These are phyloP conservation scores for Zaprionus lachaisei DNA, from an alignment of 1,140 invertebrate genomes.

Conservation along the genomic window DNA sequence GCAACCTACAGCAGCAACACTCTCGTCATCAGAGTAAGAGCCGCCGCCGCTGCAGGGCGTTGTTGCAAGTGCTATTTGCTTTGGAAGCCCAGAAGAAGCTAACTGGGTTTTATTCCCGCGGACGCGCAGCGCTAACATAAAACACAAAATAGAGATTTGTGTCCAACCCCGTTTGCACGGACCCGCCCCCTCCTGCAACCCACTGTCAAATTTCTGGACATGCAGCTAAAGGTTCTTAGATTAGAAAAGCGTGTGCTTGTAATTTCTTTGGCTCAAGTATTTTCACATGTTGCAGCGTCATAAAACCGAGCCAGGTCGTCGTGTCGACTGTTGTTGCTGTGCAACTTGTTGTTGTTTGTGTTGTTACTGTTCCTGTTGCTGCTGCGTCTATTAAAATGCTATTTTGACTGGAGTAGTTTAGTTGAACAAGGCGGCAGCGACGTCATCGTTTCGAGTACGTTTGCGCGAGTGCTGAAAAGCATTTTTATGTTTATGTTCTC, in stretches of 20 bases:
- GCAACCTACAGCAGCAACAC: constrained; percentile 41
- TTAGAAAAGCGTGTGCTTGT: constrained; percentile 81
- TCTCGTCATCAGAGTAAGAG: constrained; percentile 33
- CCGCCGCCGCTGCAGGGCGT: constrained; percentile 37
- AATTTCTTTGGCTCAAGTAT: constrained; percentile 66
- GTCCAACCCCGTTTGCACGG: not conserved
- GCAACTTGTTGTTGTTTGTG: constrained; percentile 27
- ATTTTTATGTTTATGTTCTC: constrained; percentile 83
- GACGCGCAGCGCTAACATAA: constrained; percentile 55
- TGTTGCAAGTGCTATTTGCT: constrained; percentile 55
- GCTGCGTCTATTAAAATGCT: constrained; percentile 80
- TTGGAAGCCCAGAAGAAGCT: constrained; percentile 55
- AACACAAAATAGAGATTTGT: constrained; percentile 67
- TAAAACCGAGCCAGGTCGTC: constrained; percentile 62
- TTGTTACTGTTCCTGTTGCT: constrained; percentile 31
- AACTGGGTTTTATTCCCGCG: constrained; percentile 59
- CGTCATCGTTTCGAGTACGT: constrained; percentile 48
- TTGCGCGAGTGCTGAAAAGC: constrained; percentile 80
- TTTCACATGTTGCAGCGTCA: constrained; percentile 76
- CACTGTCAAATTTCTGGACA: constrained; percentile 77
- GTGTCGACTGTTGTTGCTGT: constrained; percentile 55
- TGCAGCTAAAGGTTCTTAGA: constrained; percentile 79
- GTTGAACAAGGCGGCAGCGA: constrained; percentile 52
- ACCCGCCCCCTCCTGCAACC: constrained; percentile 22
- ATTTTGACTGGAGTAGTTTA: constrained; percentile 83